Evolutionary conservation across 92 coral and sea anemone species (phyloP).

Genomic region (Chrysogorgia sp.): DNA sequence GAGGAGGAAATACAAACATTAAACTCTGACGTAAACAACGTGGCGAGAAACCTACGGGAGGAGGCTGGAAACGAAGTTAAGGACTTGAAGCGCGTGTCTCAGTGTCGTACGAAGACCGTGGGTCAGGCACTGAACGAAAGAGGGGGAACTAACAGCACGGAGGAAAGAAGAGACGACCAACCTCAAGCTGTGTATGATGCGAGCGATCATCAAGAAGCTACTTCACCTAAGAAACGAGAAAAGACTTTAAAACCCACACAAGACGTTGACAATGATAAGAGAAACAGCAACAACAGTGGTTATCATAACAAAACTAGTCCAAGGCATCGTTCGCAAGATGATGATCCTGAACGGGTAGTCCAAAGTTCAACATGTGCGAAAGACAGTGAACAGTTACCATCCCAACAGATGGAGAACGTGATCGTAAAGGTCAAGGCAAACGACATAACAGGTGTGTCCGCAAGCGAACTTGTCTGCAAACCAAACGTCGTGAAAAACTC

Average conservation of each 20-base stretch:
- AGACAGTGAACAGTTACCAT: not conserved
- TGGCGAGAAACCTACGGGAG: not conserved
- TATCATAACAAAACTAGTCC: not conserved
- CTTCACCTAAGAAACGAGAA: constrained; percentile 31
- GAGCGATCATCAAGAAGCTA: constrained; percentile 13
- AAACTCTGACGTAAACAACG: not conserved
- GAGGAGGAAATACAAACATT: constrained; percentile 49
- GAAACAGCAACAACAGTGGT: constrained; percentile 7
- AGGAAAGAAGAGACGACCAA: constrained; percentile 41
- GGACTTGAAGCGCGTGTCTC: constrained; percentile 12
- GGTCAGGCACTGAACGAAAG: constrained; percentile 40
- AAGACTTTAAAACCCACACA: constrained; percentile 1
- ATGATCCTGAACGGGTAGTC: not conserved
- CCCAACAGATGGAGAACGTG: not conserved
- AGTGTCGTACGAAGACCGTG: constrained; percentile 38
- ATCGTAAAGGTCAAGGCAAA: not conserved
- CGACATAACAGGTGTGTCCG: not conserved
- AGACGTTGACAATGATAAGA: constrained; percentile 14
- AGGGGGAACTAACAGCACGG: constrained; percentile 34
- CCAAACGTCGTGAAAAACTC: constrained; percentile 8
- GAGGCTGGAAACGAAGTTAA: constrained; percentile 5
- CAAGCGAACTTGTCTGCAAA: not conserved
- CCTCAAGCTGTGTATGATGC: constrained; percentile 45
- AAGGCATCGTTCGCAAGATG: constrained; percentile 17
- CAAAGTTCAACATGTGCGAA: not conserved